phyloP scores from a whole-genome alignment of 35 echinoderm and acorn worm genomes.

The Stichopus chloronotus region DNA sequence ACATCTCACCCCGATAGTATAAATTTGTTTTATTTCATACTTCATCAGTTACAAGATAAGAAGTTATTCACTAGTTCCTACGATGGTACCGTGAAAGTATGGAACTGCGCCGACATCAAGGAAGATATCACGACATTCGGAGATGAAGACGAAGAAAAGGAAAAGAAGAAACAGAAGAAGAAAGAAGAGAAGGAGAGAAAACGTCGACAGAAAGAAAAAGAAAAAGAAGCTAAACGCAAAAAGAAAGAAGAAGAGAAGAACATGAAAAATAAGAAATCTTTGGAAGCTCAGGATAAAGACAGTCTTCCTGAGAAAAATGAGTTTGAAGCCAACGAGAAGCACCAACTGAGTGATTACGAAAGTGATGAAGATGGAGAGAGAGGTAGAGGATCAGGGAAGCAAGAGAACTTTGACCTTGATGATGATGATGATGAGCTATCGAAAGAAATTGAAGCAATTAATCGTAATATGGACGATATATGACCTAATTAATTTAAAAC shows the following conservation, averaged over 20 bases:
- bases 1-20: too few relatives aligned
- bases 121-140: conserved; percentile 90
- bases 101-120: conserved; percentile 83
- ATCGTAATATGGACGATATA: conserved; percentile 57
- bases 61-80: conserved; percentile 79
- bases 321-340: conserved; percentile 73
- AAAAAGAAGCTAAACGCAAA: conserved; percentile 64
- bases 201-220: conserved; percentile 51
- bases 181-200: conserved; percentile 78
- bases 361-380: conserved; percentile 68
- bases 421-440: conserved; percentile 33
- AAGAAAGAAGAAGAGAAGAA: conserved; percentile 59
- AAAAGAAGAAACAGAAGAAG: conserved; percentile 89
- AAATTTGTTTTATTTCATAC: neutral
- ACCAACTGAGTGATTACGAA: conserved; percentile 53
- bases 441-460: conserved; percentile 65
- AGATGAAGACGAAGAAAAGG: conserved; percentile 95
- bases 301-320: conserved; percentile 89
- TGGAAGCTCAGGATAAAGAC: conserved; percentile 58
- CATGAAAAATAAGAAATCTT: conserved; percentile 58
- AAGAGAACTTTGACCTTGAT: neutral
- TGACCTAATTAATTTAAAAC: neutral
- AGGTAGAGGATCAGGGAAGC: neutral
- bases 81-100: conserved; percentile 80
- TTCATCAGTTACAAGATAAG: conserved; percentile 61